A percentile compares a stretch with the other conserved stretches of the same genome.
Evolutionary conservation across 2,888 invertebrate species (phyloP).

Genomic region (Leucophora obtusa): DNA sequence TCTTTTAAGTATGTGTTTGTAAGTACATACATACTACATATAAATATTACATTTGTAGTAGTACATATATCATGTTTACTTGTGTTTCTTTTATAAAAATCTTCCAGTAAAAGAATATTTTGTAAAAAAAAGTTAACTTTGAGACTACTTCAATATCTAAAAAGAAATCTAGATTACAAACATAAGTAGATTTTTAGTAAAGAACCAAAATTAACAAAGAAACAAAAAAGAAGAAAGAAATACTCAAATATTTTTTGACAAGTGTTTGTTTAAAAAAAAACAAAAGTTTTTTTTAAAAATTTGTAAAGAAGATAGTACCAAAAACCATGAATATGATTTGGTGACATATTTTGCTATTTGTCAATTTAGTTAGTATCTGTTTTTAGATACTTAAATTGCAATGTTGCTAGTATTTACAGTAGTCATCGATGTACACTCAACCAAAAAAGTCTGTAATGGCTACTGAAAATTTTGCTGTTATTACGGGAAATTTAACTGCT

Average conservation of each 20-base stretch:
- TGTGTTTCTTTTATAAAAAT: background rate
- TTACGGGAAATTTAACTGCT: too few relatives aligned
- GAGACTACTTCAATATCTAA: background rate
- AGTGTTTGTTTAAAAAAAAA: background rate
- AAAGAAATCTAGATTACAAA: constrained; percentile 39
- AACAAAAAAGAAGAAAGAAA: background rate
- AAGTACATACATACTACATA: background rate
- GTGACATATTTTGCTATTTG: too few relatives aligned
- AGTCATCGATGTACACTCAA: too few relatives aligned
- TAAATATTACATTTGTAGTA: background rate
- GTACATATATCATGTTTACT: background rate
- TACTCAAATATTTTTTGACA: background rate
- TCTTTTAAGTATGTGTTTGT: constrained; percentile 9
- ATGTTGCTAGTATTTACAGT: too few relatives aligned
- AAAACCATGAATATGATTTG: too few relatives aligned
- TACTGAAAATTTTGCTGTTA: too few relatives aligned
- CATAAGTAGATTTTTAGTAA: constrained; percentile 3
- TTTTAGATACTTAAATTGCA: too few relatives aligned
- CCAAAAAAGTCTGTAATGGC: too few relatives aligned
- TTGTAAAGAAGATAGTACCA: background rate
- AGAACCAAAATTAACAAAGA: background rate
- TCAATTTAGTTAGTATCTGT: too few relatives aligned
- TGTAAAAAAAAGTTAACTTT: constrained; percentile 18
- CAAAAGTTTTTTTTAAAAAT: background rate
- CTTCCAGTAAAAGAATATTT: background rate